Evolutionary conservation across 2,113 vertebrate species (phyloP).

Genomic region (Eulemur rufifrons): DNA sequence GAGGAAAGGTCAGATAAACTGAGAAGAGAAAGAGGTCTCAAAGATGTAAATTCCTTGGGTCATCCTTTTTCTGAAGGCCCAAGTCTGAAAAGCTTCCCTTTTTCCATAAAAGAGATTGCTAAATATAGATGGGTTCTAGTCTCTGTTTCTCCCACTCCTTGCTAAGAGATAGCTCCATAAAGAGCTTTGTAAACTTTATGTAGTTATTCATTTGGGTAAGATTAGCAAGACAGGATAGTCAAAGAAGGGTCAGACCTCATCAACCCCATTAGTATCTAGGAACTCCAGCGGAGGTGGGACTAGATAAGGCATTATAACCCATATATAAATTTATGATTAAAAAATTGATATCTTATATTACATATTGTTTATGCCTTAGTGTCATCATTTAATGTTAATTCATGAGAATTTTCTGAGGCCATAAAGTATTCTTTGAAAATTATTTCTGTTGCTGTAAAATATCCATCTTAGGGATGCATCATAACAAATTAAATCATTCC

Average conservation of each 20-base stretch:
- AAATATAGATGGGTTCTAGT: neutral
- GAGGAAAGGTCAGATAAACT: neutral
- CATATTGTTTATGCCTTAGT: neutral
- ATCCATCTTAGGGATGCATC: neutral
- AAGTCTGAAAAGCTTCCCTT: neutral
- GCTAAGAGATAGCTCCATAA: neutral
- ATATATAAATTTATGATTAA: conserved; percentile 3
- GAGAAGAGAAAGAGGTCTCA: neutral
- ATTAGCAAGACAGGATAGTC: neutral
- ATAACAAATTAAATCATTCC: conserved; percentile 16
- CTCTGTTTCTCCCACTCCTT: neutral
- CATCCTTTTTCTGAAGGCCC: neutral
- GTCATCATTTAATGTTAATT: neutral
- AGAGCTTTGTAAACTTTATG: neutral
- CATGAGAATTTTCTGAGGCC: neutral
- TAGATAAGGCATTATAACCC: neutral
- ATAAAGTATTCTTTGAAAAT: conserved; percentile 30
- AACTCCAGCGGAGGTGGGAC: neutral
- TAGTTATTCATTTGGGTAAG: neutral
- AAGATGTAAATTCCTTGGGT: neutral
- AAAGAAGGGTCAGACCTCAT: neutral
- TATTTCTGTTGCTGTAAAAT: conserved; percentile 21
- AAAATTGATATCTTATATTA: neutral
- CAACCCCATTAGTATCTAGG: neutral
- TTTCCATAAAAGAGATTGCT: neutral